Evolutionary conservation across 2,113 vertebrate species (phyloP).

Genomic region (Pollimyrus isidori): DNA sequence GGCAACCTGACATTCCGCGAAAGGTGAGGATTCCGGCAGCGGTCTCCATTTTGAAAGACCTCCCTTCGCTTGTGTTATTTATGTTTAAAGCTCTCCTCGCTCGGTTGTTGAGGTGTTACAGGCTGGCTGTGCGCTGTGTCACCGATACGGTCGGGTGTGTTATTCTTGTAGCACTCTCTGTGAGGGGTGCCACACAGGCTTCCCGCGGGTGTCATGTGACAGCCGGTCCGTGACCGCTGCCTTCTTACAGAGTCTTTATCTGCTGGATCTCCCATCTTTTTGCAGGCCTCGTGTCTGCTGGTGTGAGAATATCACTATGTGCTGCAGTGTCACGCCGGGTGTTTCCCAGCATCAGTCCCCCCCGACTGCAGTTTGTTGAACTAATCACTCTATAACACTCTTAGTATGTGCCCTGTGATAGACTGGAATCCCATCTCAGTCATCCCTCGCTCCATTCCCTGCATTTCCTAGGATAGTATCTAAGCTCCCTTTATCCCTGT

Average conservation of each 20-base stretch:
- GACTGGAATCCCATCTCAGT: neutral
- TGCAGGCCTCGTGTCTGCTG: neutral
- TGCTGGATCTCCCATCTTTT: neutral
- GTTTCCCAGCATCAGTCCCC: neutral
- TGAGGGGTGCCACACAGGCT: neutral
- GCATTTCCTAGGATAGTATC: neutral
- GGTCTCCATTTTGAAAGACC: neutral
- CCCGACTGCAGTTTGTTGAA: neutral
- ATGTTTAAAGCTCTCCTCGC: neutral
- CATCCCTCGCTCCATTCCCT: neutral
- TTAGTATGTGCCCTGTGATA: neutral
- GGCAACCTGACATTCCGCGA: conserved; percentile 27
- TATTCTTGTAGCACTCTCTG: neutral
- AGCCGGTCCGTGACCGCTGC: neutral
- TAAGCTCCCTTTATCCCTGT: neutral
- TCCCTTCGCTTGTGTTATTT: neutral
- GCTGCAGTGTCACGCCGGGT: neutral
- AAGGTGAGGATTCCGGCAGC: conserved; percentile 19
- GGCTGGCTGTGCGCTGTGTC: neutral
- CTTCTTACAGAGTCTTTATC: neutral
- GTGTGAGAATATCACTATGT: neutral
- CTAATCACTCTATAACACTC: neutral
- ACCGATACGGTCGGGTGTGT: neutral
- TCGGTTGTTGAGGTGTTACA: neutral
- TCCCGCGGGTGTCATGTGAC: neutral